Evolutionary conservation across 2,797 vertebrate genomes (phyloP).

Genomic region (Glyptemys insculpta): DNA sequence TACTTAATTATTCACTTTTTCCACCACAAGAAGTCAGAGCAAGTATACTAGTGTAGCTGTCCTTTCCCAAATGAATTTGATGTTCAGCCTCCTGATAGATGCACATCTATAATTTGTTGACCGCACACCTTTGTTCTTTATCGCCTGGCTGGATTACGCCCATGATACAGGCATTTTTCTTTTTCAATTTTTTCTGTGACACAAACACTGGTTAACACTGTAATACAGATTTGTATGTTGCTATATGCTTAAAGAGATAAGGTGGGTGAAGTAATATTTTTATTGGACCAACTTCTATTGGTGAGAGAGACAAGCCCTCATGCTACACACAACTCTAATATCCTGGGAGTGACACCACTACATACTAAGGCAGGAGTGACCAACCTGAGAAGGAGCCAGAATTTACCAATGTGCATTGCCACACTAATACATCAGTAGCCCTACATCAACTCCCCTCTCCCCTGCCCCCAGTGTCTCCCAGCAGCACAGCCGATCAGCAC

Average conservation of each 20-base stretch:
- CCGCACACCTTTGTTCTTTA: neutral
- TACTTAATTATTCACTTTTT: neutral
- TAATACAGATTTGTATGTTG: fast-evolving
- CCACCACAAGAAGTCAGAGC: neutral
- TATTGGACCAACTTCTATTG: neutral
- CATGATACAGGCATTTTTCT: fast-evolving
- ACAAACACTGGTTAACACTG: neutral
- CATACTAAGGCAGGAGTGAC: too few relatives aligned
- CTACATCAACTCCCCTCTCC: too few relatives aligned
- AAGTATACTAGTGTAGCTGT: neutral
- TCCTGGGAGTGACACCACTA: too few relatives aligned
- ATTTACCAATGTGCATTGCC: too few relatives aligned
- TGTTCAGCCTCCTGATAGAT: neutral
- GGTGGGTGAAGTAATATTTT: neutral
- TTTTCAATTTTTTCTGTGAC: too few relatives aligned
- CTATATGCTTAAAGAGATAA: neutral
- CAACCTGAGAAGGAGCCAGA: too few relatives aligned
- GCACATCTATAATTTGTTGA: fast-evolving
- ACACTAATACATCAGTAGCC: too few relatives aligned
- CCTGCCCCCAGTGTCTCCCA: too few relatives aligned
- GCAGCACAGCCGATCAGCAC: too few relatives aligned
- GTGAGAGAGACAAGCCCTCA: neutral
- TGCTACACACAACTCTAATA: neutral
- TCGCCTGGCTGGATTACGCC: neutral
- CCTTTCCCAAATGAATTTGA: neutral